Evolutionary conservation across 2,888 invertebrate species (phyloP).

Genomic region (Gibbula magus): DNA sequence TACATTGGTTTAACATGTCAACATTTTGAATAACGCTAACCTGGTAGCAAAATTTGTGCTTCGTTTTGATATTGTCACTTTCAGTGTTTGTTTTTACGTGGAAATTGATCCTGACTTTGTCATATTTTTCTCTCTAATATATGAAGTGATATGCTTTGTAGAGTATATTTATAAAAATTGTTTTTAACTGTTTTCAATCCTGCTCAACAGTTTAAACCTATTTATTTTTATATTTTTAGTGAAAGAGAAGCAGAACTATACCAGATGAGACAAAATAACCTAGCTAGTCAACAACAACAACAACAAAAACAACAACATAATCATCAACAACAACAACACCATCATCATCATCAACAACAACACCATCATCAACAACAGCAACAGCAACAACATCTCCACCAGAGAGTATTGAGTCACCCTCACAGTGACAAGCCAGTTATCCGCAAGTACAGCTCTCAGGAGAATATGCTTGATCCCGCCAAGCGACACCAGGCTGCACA

Average conservation of each 20-base stretch:
- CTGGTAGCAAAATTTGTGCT: not conserved
- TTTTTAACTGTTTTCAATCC: not conserved
- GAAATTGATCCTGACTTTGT: not conserved
- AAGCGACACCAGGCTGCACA: constrained; percentile 31
- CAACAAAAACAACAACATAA: not conserved
- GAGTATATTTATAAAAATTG: no score
- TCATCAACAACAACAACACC: not conserved
- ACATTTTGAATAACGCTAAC: not conserved
- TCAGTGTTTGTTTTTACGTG: not conserved
- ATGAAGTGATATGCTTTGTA: not conserved
- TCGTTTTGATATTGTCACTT: not conserved
- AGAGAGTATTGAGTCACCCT: not conserved
- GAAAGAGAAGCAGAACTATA: constrained; percentile 21
- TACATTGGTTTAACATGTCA: constrained; percentile 34
- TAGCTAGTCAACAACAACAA: constrained; percentile 21
- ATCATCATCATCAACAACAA: not conserved
- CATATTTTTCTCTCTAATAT: not conserved
- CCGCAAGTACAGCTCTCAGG: constrained; percentile 6
- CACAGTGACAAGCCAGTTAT: not conserved
- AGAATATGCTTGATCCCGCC: not conserved
- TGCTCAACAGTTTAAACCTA: not conserved
- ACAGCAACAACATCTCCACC: not conserved
- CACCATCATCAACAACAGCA: not conserved
- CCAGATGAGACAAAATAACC: constrained; percentile 6
- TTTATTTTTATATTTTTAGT: not conserved